Percentiles rank a stretch among this genome's conserved stretches.
These are phyloP conservation scores for Acronicta aceris DNA, from an alignment of 2,888 invertebrate genomes.

Conservation along the genomic window DNA sequence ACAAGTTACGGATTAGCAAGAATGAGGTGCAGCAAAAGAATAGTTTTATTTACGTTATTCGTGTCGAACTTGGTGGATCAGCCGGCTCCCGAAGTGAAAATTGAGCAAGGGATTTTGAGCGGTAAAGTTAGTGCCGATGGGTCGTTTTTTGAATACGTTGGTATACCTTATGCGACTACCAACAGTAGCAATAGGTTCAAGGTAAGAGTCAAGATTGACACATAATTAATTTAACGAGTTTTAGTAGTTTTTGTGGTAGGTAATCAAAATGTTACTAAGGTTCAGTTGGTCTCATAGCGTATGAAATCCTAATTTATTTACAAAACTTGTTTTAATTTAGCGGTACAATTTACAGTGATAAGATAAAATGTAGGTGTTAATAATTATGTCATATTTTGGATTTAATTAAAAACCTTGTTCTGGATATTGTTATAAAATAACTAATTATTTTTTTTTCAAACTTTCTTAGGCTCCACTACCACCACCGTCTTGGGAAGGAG, in stretches of 20 bases:
- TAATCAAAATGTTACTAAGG: too few relatives aligned
- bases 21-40: slow-evolving; percentile 72
- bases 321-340: neutral
- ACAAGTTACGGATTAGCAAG: slow-evolving; percentile 29
- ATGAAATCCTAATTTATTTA: slow-evolving; percentile 6
- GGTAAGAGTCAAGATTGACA: slow-evolving; percentile 60
- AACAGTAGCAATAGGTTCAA: slow-evolving; percentile 74
- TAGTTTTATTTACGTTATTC: slow-evolving; percentile 72
- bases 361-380: slow-evolving; percentile 18
- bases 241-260: neutral
- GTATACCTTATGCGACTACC: slow-evolving; percentile 73
- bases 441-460: slow-evolving; percentile 9
- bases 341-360: slow-evolving; percentile 17
- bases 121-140: slow-evolving; percentile 72
- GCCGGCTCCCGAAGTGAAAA: slow-evolving; percentile 69
- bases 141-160: slow-evolving; percentile 71
- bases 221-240: too few relatives aligned
- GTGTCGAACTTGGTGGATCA: slow-evolving; percentile 73
- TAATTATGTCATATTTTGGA: neutral
- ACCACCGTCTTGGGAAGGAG: slow-evolving; percentile 79
- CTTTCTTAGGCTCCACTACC: slow-evolving; percentile 76
- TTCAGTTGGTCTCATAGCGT: slow-evolving; percentile 6
- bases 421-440: too few relatives aligned
- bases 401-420: neutral
- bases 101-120: slow-evolving; percentile 70